Conservation (phyloP, 2,888 invertebrate genomes). For the Altica lythri region DNA sequence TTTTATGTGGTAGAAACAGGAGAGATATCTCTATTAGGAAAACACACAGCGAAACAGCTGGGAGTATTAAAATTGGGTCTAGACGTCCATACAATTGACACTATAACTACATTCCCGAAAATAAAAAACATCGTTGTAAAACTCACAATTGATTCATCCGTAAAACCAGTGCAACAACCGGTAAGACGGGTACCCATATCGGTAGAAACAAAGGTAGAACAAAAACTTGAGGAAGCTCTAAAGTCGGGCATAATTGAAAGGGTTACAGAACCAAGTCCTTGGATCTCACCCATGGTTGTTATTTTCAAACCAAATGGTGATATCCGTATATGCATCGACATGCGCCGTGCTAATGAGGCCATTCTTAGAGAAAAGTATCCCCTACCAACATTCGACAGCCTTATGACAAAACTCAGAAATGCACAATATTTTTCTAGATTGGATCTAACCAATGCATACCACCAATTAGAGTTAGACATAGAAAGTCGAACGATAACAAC, state of each 20-base stretch:
- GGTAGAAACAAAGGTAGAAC: conserved; percentile 29
- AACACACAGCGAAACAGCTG: conserved; percentile 33
- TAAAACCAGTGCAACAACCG: conserved; percentile 35
- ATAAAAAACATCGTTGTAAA: conserved; percentile 33
- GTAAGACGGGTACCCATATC: conserved; percentile 31
- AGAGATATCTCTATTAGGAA: conserved; percentile 33
- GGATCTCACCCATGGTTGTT: conserved; percentile 49
- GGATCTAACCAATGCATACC: conserved; percentile 36
- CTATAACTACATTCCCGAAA: conserved; percentile 31
- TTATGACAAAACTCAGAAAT: conserved; percentile 40
- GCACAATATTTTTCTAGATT: conserved; percentile 31
- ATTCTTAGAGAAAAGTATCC: conserved; percentile 41
- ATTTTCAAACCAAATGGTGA: conserved; percentile 39
- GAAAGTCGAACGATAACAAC: conserved; percentile 33
- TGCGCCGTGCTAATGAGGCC: conserved; percentile 48
- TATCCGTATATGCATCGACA: conserved; percentile 49
- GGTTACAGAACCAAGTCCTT: conserved; percentile 44
- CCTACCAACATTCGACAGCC: conserved; percentile 38
- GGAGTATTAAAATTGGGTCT: conserved; percentile 38
- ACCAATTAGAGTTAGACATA: conserved; percentile 40
- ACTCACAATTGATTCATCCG: conserved; percentile 28
- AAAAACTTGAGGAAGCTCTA: conserved; percentile 35
- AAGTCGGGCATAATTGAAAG: conserved; percentile 47
- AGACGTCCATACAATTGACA: conserved; percentile 19
- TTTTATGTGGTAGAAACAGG: conserved; percentile 36